These are phyloP conservation scores for Neodiprion lecontei DNA, from an alignment of 1,140 invertebrate species.

Conservation along the genomic window DNA sequence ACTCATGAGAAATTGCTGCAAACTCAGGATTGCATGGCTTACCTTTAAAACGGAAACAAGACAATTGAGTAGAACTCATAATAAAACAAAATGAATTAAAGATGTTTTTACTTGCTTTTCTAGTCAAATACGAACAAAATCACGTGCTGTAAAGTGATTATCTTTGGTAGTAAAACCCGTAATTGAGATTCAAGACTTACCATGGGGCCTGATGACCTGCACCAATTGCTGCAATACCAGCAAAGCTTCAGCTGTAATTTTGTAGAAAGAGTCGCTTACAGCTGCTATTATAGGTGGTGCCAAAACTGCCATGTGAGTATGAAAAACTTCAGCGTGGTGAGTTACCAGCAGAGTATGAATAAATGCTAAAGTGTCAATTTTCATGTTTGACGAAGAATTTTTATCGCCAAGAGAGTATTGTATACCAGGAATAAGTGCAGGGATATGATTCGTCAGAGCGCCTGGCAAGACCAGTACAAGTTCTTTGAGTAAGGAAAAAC, in stretches of 20 bases:
- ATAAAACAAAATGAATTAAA: conserved; percentile 24
- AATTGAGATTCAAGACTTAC: conserved; percentile 54
- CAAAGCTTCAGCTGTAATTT: conserved; percentile 95
- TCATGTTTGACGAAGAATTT: conserved; percentile 96
- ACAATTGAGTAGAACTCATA: no score
- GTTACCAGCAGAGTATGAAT: conserved; percentile 85
- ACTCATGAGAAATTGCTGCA: conserved; percentile 76
- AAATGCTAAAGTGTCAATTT: conserved; percentile 96
- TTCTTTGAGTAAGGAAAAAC: conserved; percentile 90
- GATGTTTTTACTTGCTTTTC: conserved; percentile 13
- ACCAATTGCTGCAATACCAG: conserved; percentile 93
- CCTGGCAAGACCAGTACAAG: conserved; percentile 89
- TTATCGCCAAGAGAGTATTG: conserved; percentile 92
- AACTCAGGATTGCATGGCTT: conserved; percentile 76
- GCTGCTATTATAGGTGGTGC: conserved; percentile 87
- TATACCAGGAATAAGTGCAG: conserved; percentile 87
- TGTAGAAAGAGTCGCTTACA: conserved; percentile 96
- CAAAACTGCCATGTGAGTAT: conserved; percentile 81
- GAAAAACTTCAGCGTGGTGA: conserved; percentile 76
- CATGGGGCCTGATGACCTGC: conserved; percentile 90
- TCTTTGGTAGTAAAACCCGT: conserved; percentile 11
- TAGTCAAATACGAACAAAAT: conserved; percentile 12
- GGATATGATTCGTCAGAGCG: conserved; percentile 85
- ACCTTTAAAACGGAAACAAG: conserved; percentile 44
- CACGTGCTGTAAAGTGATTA: conserved; percentile 1